Conservation (phyloP, 2,797 vertebrate genomes). For the Spea hammondii region DNA sequence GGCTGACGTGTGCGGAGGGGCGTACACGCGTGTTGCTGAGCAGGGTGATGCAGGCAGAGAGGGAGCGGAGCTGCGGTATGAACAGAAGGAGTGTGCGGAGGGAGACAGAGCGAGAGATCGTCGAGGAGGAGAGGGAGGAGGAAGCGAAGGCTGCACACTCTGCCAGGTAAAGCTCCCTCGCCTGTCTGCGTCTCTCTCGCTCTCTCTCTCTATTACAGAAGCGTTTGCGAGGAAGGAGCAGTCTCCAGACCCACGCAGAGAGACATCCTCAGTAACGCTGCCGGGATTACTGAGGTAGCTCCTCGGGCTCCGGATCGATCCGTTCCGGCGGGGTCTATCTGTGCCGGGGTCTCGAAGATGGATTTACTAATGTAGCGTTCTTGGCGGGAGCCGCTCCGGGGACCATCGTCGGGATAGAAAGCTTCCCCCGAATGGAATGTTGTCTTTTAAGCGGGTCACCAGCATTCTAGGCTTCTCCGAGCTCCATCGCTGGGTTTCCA, state of each 20-base stretch:
- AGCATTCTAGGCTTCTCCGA: neutral
- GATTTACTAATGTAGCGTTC: neutral
- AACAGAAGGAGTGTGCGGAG: constrained; percentile 8
- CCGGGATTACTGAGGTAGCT: neutral
- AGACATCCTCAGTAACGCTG: neutral
- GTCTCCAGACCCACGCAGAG: neutral
- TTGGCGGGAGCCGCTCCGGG: neutral
- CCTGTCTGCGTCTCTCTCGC: neutral
- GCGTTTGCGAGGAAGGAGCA: neutral
- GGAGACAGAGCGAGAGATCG: neutral
- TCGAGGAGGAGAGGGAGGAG: constrained; percentile 1
- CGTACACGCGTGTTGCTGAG: constrained; percentile 33
- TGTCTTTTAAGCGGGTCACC: neutral
- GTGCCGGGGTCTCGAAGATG: neutral
- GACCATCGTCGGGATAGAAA: too few species aligned
- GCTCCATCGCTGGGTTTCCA: neutral
- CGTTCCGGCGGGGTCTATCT: neutral
- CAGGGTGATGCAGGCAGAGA: constrained; percentile 21
- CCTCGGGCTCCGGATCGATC: neutral
- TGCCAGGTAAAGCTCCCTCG: neutral
- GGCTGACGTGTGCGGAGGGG: constrained; percentile 28
- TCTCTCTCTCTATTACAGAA: neutral
- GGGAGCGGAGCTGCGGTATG: constrained; percentile 30
- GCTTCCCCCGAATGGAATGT: constrained; percentile 15
- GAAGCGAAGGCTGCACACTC: neutral